Conservation (phyloP, 2,888 invertebrate species). For the Penaeus monodon region DNA sequence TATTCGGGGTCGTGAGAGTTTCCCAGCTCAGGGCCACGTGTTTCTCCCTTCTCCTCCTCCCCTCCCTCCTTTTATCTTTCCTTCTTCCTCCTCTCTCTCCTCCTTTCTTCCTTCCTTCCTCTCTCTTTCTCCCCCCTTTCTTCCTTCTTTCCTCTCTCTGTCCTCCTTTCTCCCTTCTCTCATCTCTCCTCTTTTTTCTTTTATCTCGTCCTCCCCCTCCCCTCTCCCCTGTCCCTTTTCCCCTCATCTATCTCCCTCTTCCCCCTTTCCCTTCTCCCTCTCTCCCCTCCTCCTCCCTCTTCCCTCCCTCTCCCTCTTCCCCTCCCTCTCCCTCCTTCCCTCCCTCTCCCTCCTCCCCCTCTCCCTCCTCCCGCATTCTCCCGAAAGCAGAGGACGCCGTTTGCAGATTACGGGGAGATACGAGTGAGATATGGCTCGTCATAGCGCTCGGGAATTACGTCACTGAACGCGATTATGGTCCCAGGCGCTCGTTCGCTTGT, state of each 20-base stretch:
- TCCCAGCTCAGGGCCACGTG: no score
- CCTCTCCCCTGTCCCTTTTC: not conserved
- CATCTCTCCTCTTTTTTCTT: not conserved
- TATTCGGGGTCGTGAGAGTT: no score
- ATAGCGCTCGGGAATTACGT: no score
- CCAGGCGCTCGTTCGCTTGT: no score
- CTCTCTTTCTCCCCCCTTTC: not conserved
- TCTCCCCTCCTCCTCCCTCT: not conserved
- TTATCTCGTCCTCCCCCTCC: not conserved
- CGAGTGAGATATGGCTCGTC: no score
- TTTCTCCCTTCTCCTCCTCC: not conserved
- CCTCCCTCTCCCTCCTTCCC: not conserved
- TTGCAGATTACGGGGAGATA: no score
- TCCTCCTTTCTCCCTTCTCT: not conserved
- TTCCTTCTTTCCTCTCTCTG: not conserved
- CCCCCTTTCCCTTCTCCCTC: slow-evolving; percentile 14
- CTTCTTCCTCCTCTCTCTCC: not conserved
- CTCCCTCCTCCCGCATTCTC: not conserved
- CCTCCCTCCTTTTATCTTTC: not conserved
- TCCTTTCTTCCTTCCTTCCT: not conserved
- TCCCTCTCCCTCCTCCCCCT: not conserved
- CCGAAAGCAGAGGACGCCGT: no score
- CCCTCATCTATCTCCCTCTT: slow-evolving; percentile 37
- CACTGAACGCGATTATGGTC: no score
- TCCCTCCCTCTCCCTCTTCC: not conserved